Evolutionary conservation across 1,140 invertebrate species (phyloP), one percentile per base, ranked within the genome.

Genomic region (Sitodiplosis mosellana): DNA sequence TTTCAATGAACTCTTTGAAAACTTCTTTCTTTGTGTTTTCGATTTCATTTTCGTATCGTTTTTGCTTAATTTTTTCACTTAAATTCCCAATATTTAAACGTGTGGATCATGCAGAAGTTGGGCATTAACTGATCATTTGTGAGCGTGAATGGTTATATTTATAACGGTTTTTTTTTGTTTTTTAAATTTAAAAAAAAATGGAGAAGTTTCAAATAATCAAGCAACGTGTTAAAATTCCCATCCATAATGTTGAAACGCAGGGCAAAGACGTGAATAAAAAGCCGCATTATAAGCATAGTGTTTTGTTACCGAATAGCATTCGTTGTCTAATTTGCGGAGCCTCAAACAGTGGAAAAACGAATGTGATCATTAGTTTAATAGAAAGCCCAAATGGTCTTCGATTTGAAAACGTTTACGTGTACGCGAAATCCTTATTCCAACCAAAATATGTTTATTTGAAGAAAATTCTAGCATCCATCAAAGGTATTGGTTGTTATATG

Each of bases 351-450:
- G 64, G 63, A 7, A 66, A 66, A 57, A 66, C 60, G 4, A 66
- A 64, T 52, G 49, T 55, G 15, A 52, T 65, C 42, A 22, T 63
- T 15, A 48, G 51, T 49, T 38, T 61, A 51, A 47, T 66, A 41
- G 46, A 49, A 47, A 19, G 51, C 48, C 52, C 51, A n/a, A 59
- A 63, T 51, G 63, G 61, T n/a, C 48, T 61, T 47, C 49, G 50
- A 46, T 63, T 62, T 53, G 49, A 64, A 58, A 65, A 66, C 52
- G 46, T 65, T 36, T 66, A 65, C 49, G 19, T 66, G 3, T 65
- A 61, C 53, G 61, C 59, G 34, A 66, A 65, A 53, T 60, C 58
- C 2, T 50, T 63, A 33, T 49, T 59, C 52, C 59, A 64, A 53
- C 50, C 58, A 12, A 63, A 63, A 53, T 64, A 63, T 49, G 47